Percentiles rank a stretch among this genome's conserved stretches.
These are phyloP conservation scores for Drosophila lutescens DNA, from an alignment of 2,888 invertebrate species.

Conservation along the genomic window DNA sequence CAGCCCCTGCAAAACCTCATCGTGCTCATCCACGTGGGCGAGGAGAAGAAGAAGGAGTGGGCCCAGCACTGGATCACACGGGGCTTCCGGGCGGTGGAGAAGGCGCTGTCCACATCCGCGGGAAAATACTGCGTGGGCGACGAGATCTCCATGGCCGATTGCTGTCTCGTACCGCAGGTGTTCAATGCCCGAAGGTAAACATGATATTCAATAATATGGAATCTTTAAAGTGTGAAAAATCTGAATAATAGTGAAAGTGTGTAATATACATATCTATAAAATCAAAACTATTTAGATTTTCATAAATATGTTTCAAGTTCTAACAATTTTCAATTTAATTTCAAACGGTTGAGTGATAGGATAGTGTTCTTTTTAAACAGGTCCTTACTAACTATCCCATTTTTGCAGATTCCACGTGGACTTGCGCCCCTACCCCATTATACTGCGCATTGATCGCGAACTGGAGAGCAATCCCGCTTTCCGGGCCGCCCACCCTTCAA, in stretches of 20 bases:
- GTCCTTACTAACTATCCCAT: not conserved
- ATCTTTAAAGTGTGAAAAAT: too few relatives aligned
- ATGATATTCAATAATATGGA: not conserved
- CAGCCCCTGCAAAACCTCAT: constrained; percentile 97
- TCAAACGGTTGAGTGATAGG: too few relatives aligned
- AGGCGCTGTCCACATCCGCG: constrained; percentile 91
- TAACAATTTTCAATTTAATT: too few relatives aligned
- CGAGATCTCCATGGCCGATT: constrained; percentile 96
- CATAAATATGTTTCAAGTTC: too few relatives aligned
- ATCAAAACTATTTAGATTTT: too few relatives aligned
- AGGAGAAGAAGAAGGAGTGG: constrained; percentile 96
- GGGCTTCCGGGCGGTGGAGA: constrained; percentile 96
- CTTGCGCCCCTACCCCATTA: constrained; percentile 94
- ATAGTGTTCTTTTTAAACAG: too few relatives aligned
- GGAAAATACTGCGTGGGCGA: constrained; percentile 98
- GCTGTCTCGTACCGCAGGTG: constrained; percentile 97
- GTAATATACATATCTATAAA: too few relatives aligned
- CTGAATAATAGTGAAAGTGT: too few relatives aligned
- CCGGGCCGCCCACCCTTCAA: constrained; percentile 94
- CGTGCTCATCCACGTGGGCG: constrained; percentile 93
- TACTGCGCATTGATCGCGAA: constrained; percentile 93
- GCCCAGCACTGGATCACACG: constrained; percentile 95
- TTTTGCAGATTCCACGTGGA: constrained; percentile 93
- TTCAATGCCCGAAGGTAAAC: constrained; percentile 94
- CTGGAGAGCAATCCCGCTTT: constrained; percentile 95